Base-by-base conservation (phyloP, 2,113 vertebrate genomes). In the Hippocampus mohnikei region DNA sequence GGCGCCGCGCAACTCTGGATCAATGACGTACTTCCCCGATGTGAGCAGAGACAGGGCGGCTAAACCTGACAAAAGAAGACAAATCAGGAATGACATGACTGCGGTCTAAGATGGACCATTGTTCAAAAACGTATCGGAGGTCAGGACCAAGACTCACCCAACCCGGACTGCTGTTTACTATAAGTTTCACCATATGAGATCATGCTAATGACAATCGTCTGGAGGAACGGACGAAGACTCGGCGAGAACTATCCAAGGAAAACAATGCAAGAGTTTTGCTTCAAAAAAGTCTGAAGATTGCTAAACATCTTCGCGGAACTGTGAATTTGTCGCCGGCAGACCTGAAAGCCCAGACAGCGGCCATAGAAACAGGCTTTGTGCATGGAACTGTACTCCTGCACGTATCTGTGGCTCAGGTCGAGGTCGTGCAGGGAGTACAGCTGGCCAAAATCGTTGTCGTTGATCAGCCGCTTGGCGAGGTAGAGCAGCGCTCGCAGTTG, bases 291-390 rank as follows among this genome's bases (percentile, higher is more conserved):
- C 29, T 33, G 29, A 33, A 33, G 29, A 33, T 33, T 29, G 29
- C 2, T 33, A 33, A 33, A 63, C 27, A 63, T 12, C 41, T 21
- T 8, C 16, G 2, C 23, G n/a, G 3, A 10, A 40, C 21, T 18
- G 33, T 37, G 33, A 41, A 20, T 63, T 44, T 8, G 10, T 9
- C 79, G 20, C 74, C 66, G 18, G 13, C 84, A 69, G 65, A 97
- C 95, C 94, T 97, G 95, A 72, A 97, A 97, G 75, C 95, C 95
- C 62, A 96, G 88, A 62, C 95, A 97, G 78, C 95, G 94, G 1
- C 95, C 95, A 0, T 96, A 97, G 90, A 97, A 97, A 77, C 95
- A 96, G 68, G 94, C 94, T 76, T 97, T 97, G 88, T 95, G 94
- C 92, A 97, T 93, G 2, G 94, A 94, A 82, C 91, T 85, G 79